Evolutionary conservation across 2,797 vertebrate genomes (phyloP).

Genomic region (Mycteria americana): DNA sequence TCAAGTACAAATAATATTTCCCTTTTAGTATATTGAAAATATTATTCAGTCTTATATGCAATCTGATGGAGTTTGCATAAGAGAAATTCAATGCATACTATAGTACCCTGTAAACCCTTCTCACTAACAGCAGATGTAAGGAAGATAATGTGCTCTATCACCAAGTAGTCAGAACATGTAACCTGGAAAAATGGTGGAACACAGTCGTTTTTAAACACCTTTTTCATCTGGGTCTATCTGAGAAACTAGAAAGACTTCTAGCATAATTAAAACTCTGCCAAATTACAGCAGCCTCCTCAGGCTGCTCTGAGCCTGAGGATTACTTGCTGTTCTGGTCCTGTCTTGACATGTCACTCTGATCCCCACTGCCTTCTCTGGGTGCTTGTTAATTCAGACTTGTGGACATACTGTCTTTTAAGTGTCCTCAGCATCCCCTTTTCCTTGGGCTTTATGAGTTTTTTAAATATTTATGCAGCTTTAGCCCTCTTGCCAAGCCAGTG

Average conservation of each 20-base stretch:
- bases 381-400: not conserved
- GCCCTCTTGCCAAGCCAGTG: not conserved
- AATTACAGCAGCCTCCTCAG: not conserved
- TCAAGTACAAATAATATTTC: not conserved
- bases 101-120: not conserved
- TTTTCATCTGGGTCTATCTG: not conserved
- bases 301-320: not conserved
- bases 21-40: not conserved
- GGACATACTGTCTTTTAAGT: not conserved
- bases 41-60: not conserved
- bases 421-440: not conserved
- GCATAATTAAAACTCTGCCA: not conserved
- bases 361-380: not conserved
- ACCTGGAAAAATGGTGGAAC: not conserved
- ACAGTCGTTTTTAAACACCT: not conserved
- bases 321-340: not conserved
- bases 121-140: not conserved
- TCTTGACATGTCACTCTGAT: not conserved
- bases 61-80: not conserved
- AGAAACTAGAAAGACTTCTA: not conserved
- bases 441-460: not conserved
- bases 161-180: not conserved
- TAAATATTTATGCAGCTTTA: not conserved
- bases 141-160: not conserved
- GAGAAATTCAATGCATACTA: not conserved